Base-by-base conservation (phyloP, 2,888 invertebrate genomes). In the Amblyteles armatorius region DNA sequence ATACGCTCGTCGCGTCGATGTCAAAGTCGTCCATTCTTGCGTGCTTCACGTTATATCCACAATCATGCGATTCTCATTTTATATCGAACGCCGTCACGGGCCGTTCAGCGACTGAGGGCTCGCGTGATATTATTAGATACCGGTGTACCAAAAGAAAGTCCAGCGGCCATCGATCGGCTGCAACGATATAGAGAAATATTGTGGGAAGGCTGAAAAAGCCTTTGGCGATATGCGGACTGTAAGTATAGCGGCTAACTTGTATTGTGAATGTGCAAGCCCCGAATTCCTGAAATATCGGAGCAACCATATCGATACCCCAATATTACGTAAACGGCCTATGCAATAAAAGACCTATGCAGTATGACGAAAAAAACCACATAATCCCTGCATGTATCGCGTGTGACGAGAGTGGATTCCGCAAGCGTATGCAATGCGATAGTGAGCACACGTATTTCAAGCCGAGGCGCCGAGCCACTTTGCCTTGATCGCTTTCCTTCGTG, bases 121-220 rank as follows among this genome's bases (percentile, higher is more conserved):
- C 52, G 65, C 76, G 83, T 63, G 77, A 79, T 84, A 84, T 84
- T 84, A 84, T 84, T 84, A 80, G 80, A 84, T 67, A 48, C 65
- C 33, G 55, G 60, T 68, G 57, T 71, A 26, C 67, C 65, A 57
- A 77, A 80, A 57, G 72, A 77, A 76, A 84, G 77, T 72, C 72
- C 77, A 67, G 67, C 57, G 50, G 26, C 44, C 50, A 84, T 80
- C 83, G 83, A 80, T 84, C 80, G 72, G 67, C 48, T 72, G 65
- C 76, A 76, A 40, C 77, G 77, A 77, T 73, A 67, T 69, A 36
- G 65, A 19, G 29, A n/a, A 57, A 76, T 76, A 83, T 76, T 19
- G 71, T 26, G 52, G 33, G 44, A 72, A 67, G 60, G 71, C 33
- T 26, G 63, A 68, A 69, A 55, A 76, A 57, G 69, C 26, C 29